Conservation (phyloP, 2,113 vertebrate genomes). For the Sylvicapra grimmia region DNA sequence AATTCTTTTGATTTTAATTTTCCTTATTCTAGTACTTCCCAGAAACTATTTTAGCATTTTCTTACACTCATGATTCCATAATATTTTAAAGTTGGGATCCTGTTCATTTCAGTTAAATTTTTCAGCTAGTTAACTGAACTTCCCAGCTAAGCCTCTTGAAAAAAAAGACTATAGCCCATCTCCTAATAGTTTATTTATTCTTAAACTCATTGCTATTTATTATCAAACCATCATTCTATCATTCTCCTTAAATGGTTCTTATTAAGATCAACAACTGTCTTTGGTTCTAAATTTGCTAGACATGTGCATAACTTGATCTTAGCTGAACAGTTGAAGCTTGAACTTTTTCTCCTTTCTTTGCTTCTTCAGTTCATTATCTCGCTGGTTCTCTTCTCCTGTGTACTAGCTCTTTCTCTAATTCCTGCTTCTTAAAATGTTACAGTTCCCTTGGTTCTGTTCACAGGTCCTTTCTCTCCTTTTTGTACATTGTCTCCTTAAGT, state of each 20-base stretch:
- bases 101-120: background rate
- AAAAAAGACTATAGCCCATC: background rate
- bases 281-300: background rate
- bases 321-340: background rate
- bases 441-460: background rate
- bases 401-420: background rate
- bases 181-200: background rate
- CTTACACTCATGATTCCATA: background rate
- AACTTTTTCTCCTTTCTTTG: background rate
- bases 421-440: background rate
- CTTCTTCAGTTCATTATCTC: background rate
- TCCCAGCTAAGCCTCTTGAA: background rate
- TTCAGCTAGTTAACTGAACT: background rate
- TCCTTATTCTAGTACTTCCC: background rate
- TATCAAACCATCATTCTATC: background rate
- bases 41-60: constrained; percentile 23
- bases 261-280: background rate
- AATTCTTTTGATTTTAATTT: constrained; percentile 33
- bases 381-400: background rate
- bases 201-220: background rate
- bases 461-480: background rate
- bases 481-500: background rate
- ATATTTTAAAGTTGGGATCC: background rate
- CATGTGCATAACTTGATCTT: background rate
- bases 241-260: background rate